Evolutionary conservation across 2,888 invertebrate species (phyloP).

Genomic region (Drosophila longiperda): DNA sequence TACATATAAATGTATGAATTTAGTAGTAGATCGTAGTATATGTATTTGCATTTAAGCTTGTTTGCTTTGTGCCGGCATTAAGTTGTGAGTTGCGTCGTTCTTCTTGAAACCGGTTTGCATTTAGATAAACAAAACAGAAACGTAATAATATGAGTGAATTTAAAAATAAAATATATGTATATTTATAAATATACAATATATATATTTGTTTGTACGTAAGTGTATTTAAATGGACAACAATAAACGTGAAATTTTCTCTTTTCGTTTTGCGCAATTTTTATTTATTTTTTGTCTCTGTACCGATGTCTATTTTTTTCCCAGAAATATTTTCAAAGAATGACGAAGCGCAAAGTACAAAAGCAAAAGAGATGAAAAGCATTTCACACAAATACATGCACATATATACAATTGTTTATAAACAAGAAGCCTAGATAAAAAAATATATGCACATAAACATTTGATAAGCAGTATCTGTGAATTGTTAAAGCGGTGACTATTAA

Average conservation of each 20-base stretch:
- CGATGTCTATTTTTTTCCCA: slow-evolving; percentile 52
- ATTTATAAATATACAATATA: slow-evolving; percentile 26
- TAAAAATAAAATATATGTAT: slow-evolving; percentile 9
- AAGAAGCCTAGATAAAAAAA: slow-evolving; percentile 28
- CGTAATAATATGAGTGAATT: slow-evolving; percentile 4
- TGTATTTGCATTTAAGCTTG: slow-evolving; percentile 13
- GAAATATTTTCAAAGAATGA: slow-evolving; percentile 59
- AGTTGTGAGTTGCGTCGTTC: slow-evolving; percentile 51
- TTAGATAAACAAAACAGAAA: slow-evolving; percentile 34
- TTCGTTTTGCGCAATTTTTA: slow-evolving; percentile 42
- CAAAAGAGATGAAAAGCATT: slow-evolving; percentile 40
- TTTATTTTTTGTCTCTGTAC: slow-evolving; percentile 43
- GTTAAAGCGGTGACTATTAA: slow-evolving; percentile 7
- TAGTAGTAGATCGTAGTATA: neutral
- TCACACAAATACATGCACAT: neutral
- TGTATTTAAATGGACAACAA: slow-evolving; percentile 29
- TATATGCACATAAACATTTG: slow-evolving; percentile 8
- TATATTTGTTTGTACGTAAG: neutral
- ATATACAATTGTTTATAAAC: slow-evolving; percentile 52
- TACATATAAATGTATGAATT: neutral
- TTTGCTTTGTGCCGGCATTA: slow-evolving; percentile 44
- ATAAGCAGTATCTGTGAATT: slow-evolving; percentile 40
- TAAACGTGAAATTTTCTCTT: slow-evolving; percentile 59
- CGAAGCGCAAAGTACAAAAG: slow-evolving; percentile 65
- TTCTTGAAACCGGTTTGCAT: slow-evolving; percentile 63